Evolutionary conservation across 2,888 invertebrate species (phyloP).

Genomic region (Leptura quadrifasciata): DNA sequence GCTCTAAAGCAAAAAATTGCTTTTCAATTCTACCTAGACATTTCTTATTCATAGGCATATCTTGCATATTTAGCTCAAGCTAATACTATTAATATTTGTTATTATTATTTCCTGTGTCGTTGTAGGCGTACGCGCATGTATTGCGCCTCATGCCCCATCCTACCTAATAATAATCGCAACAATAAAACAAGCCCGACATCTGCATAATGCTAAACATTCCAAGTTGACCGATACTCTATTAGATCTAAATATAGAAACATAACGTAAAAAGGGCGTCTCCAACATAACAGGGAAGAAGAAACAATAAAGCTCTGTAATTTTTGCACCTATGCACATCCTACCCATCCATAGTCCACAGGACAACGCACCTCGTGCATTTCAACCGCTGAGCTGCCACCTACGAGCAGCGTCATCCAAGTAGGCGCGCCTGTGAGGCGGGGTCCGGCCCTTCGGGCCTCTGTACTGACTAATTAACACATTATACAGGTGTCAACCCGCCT

Average conservation of each 20-base stretch:
- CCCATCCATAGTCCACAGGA: conserved; percentile 37
- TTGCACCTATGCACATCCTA: conserved; percentile 39
- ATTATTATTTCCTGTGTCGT: background rate
- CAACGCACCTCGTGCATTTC: conserved; percentile 53
- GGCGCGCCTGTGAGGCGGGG: conserved; percentile 54
- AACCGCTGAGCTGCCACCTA: conserved; percentile 56
- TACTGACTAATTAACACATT: conserved; percentile 66
- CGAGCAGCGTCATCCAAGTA: conserved; percentile 55
- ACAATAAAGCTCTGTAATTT: conserved; percentile 20
- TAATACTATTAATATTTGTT: background rate
- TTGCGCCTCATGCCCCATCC: conserved; percentile 1
- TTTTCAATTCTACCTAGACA: no score
- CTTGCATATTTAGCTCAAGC: background rate
- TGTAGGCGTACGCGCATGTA: conserved; percentile 1
- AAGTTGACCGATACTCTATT: conserved; percentile 9
- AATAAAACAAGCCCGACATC: background rate
- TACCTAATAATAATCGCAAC: conserved; percentile 13
- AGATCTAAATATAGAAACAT: conserved; percentile 23
- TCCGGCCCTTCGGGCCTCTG: conserved; percentile 46
- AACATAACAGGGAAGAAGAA: conserved; percentile 23
- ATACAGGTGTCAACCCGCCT: conserved; percentile 64
- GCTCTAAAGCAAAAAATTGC: no score
- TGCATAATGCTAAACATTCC: conserved; percentile 21
- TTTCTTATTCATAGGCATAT: no score
- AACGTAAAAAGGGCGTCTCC: conserved; percentile 15